phyloP scores from a whole-genome alignment of 2,888 invertebrate genomes.

The Pinctada fucata region DNA sequence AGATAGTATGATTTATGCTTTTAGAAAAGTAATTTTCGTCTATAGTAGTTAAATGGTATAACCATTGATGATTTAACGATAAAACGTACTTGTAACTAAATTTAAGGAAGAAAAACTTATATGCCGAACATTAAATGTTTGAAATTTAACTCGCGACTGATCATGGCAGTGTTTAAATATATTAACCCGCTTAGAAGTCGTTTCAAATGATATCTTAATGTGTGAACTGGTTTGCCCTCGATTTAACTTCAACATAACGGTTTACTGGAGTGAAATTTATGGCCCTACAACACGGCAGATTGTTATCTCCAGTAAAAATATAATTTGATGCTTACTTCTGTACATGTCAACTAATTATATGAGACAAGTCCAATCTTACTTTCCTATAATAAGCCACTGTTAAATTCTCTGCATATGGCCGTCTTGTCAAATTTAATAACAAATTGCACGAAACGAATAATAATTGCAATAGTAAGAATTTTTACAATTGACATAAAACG shows the following conservation, averaged over 20 bases:
- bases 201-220: neutral
- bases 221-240: constrained; percentile 2
- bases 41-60: too few relatives aligned
- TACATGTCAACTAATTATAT: too few relatives aligned
- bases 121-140: too few relatives aligned
- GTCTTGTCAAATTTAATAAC: neutral
- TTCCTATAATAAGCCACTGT: neutral
- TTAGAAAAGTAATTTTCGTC: neutral
- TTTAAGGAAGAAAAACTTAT: too few relatives aligned
- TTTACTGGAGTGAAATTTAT: neutral
- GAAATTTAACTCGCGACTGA: neutral
- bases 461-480: neutral
- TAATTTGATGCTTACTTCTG: neutral
- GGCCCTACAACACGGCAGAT: neutral
- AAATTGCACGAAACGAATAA: neutral
- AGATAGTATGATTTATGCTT: too few relatives aligned
- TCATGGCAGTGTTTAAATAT: neutral
- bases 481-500: neutral
- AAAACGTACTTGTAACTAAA: too few relatives aligned
- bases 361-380: too few relatives aligned
- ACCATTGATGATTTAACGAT: too few relatives aligned
- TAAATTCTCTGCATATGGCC: neutral
- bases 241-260: neutral
- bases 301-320: neutral
- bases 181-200: neutral